Evolutionary conservation across 2,888 invertebrate genomes (phyloP).

Genomic region (Flabesymbios commensalis): DNA sequence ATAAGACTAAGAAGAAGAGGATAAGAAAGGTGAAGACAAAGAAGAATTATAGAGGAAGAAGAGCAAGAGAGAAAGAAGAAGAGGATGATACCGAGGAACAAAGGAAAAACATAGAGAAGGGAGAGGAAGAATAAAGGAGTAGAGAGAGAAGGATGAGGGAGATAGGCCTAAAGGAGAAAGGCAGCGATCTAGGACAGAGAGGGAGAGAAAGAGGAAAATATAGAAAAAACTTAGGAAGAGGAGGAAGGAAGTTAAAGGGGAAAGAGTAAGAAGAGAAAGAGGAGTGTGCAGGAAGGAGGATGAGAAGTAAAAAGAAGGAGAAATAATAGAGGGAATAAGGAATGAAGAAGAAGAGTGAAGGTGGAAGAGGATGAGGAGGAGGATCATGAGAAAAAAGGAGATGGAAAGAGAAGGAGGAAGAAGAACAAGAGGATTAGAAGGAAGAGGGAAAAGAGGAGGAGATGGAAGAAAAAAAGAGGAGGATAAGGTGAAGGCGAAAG

Average conservation of each 20-base stretch:
- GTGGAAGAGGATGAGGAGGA: background rate
- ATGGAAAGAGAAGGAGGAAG: background rate
- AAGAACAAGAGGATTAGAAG: background rate
- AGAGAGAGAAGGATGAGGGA: background rate
- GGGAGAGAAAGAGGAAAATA: no score
- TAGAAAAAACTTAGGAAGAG: background rate
- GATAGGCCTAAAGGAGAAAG: background rate
- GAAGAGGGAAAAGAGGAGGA: background rate
- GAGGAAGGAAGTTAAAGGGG: background rate
- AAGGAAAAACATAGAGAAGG: background rate
- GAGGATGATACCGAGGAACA: background rate
- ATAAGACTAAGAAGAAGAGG: no score
- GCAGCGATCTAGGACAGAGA: background rate
- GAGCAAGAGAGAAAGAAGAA: background rate
- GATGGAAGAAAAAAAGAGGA: background rate
- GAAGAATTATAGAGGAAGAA: background rate
- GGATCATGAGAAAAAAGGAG: background rate
- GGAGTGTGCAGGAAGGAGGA: background rate
- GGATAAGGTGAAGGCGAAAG: background rate
- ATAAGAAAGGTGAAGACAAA: background rate
- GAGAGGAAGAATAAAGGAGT: background rate
- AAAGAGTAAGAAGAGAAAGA: background rate
- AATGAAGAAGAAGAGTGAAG: background rate
- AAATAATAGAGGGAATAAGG: background rate
- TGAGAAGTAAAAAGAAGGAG: background rate